A percentile compares a stretch with the other conserved stretches of the same genome.
Conservation (phyloP, 2,888 invertebrate species). For the Leptarthrus brevirostris region DNA sequence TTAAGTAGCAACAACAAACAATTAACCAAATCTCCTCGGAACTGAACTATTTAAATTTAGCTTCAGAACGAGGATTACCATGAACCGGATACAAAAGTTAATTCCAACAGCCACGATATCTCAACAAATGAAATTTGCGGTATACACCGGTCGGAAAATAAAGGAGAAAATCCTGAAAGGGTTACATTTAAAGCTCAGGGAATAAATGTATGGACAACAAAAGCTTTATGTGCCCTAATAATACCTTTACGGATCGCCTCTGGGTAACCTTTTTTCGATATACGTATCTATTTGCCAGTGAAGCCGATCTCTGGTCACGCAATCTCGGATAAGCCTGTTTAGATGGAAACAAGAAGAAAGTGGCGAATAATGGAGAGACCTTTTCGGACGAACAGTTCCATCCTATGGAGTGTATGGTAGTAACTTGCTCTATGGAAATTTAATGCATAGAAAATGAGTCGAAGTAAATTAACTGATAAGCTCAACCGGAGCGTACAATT, state of each 20-base stretch:
- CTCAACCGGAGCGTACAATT: too few relatives aligned
- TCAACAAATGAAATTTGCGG: conserved; percentile 4
- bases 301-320: conserved; percentile 41
- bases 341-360: conserved; percentile 5
- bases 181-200: not conserved
- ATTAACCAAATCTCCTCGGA: conserved; percentile 10
- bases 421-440: not conserved
- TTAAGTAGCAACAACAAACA: not conserved
- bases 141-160: not conserved
- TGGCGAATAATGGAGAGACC: not conserved
- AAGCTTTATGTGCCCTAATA: conserved; percentile 4
- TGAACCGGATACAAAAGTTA: conserved; percentile 16
- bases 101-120: conserved; percentile 1
- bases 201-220: conserved; percentile 19
- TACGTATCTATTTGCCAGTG: conserved; percentile 1
- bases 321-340: conserved; percentile 40
- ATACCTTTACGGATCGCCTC: not conserved
- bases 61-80: not conserved
- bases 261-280: not conserved
- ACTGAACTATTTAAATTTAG: conserved; percentile 10
- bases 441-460: not conserved
- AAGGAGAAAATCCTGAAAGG: not conserved
- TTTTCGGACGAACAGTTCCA: too few relatives aligned
- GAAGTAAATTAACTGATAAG: too few relatives aligned
- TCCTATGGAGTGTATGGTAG: too few relatives aligned